Conservation (phyloP, 1,140 invertebrate genomes). For the Diachasma alloeum region DNA sequence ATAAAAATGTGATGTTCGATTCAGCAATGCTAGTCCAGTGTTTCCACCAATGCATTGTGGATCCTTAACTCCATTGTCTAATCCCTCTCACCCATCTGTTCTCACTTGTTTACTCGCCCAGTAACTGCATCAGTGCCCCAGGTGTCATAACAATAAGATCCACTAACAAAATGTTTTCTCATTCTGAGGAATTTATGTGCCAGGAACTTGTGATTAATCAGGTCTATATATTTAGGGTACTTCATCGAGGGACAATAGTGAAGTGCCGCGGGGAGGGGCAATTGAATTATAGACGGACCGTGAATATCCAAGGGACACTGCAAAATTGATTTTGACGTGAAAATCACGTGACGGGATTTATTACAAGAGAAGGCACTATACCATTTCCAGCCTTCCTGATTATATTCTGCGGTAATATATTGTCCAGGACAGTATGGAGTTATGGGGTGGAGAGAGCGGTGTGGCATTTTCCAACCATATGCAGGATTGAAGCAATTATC, state of each 20-base stretch:
- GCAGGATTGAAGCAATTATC: slow-evolving; percentile 6
- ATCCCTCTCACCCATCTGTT: neutral
- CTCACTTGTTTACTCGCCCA: neutral
- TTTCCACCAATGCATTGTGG: neutral
- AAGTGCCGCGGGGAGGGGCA: neutral
- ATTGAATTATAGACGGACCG: slow-evolving; percentile 6
- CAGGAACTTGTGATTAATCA: neutral
- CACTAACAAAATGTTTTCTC: neutral
- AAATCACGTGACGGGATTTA: slow-evolving; percentile 11
- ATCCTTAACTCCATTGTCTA: neutral
- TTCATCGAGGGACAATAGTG: neutral
- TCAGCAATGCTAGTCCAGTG: no score
- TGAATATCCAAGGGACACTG: slow-evolving; percentile 5
- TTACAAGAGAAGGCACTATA: neutral
- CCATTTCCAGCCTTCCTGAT: neutral
- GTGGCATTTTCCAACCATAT: neutral
- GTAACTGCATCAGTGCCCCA: neutral
- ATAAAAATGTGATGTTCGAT: no score
- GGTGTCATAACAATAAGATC: neutral
- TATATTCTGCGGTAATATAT: slow-evolving; percentile 2
- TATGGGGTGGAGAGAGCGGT: neutral
- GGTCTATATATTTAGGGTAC: neutral
- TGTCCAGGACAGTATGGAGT: neutral
- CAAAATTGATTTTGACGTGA: neutral
- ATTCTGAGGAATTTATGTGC: neutral